phyloP scores from a whole-genome alignment of 1,140 invertebrate genomes.

The Formica exsecta region DNA sequence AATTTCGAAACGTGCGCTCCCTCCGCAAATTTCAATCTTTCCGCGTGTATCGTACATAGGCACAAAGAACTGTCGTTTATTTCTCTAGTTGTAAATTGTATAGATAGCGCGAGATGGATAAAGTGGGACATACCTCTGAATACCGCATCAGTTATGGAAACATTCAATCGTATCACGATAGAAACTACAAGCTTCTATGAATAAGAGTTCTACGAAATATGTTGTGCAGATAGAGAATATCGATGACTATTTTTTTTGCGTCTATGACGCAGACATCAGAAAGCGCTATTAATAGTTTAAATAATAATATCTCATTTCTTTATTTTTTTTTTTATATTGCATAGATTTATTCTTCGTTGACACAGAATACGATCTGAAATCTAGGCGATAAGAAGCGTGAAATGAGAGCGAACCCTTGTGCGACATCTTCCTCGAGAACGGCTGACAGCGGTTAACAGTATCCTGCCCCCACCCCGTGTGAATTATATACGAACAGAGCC shows the following conservation, averaged over 20 bases:
- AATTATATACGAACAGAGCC: constrained; percentile 67
- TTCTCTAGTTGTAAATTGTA: constrained; percentile 61
- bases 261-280: background rate
- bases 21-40: constrained; percentile 64
- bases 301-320: background rate
- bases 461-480: constrained; percentile 67
- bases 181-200: background rate
- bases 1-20: constrained; percentile 60
- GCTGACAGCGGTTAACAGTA: constrained; percentile 75
- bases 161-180: constrained; percentile 54
- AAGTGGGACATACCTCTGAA: background rate
- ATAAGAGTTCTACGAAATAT: background rate
- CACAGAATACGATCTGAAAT: constrained; percentile 46
- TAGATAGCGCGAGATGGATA: constrained; percentile 17
- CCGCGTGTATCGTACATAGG: constrained; percentile 64
- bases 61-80: constrained; percentile 67
- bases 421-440: constrained; percentile 63
- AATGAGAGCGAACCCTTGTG: background rate
- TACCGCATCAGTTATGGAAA: constrained; percentile 30
- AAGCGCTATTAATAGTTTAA: background rate
- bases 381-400: constrained; percentile 62
- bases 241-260: constrained; percentile 11
- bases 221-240: constrained; percentile 11
- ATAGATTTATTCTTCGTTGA: constrained; percentile 63
- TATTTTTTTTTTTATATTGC: background rate